These are phyloP conservation scores for Rosalia funebris DNA, from an alignment of 2,888 invertebrate species.

Conservation along the genomic window DNA sequence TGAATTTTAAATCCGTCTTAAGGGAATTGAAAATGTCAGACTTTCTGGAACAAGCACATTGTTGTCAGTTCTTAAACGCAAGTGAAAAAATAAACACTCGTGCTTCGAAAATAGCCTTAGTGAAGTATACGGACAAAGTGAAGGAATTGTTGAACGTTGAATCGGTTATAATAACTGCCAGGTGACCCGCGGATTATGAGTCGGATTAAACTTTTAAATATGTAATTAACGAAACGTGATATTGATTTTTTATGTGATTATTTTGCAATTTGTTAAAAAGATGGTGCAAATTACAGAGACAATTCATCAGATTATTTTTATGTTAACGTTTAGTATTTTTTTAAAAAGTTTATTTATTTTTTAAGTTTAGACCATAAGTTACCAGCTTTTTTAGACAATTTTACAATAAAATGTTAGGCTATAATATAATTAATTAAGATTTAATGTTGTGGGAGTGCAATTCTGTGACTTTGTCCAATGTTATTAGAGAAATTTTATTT, in stretches of 20 bases:
- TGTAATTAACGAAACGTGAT: conserved; percentile 35
- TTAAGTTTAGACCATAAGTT: conserved; percentile 46
- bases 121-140: conserved; percentile 86
- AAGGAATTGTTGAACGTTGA: conserved; percentile 84
- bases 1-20: conserved; percentile 61
- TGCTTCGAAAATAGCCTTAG: conserved; percentile 82
- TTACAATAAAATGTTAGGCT: conserved; percentile 45
- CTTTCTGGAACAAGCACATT: conserved; percentile 82
- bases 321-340: conserved; percentile 36
- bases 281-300: conserved; percentile 29
- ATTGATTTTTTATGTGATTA: conserved; percentile 44
- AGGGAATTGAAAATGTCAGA: conserved; percentile 82
- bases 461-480: conserved; percentile 35
- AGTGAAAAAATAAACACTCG: conserved; percentile 84
- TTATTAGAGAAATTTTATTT: conserved; percentile 21
- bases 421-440: conserved; percentile 35
- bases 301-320: conserved; percentile 31
- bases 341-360: conserved; percentile 42
- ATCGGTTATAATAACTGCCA: conserved; percentile 72
- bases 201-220: conserved; percentile 18
- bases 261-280: conserved; percentile 39
- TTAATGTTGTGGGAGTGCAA: conserved; percentile 44
- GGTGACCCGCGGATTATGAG: conserved; percentile 62
- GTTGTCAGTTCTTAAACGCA: conserved; percentile 80
- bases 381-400: conserved; percentile 53